phyloP scores from a whole-genome alignment of 2,797 vertebrate species.

The Atherinosoma microstoma region DNA sequence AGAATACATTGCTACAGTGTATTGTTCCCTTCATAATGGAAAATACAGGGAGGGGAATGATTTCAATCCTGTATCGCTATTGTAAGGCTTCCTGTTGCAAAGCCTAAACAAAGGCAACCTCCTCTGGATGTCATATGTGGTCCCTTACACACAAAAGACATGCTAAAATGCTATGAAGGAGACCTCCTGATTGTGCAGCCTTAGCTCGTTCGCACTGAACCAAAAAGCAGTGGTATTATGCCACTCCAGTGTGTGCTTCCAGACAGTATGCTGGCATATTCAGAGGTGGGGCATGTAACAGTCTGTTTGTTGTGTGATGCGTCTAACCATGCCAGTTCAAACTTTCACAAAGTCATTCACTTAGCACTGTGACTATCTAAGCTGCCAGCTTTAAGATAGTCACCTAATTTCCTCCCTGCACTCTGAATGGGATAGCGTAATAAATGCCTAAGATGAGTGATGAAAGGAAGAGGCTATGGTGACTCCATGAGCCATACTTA shows the following conservation, averaged over 20 bases:
- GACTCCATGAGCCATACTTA: not conserved
- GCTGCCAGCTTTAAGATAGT: not conserved
- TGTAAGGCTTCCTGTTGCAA: conserved; percentile 51
- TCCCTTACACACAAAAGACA: not conserved
- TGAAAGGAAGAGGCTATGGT: not conserved
- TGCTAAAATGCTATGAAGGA: not conserved
- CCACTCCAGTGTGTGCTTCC: not conserved
- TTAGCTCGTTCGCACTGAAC: not conserved
- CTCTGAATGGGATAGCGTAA: not conserved
- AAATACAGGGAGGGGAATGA: conserved; percentile 16
- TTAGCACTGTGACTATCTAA: not conserved
- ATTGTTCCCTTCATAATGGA: conserved; percentile 24
- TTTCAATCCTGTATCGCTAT: conserved; percentile 12
- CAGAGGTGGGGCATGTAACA: conserved; percentile 2
- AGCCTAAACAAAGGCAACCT: conserved; percentile 38
- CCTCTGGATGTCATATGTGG: not conserved
- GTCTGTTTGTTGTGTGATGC: not conserved
- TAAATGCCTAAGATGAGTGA: not conserved
- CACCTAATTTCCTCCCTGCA: not conserved
- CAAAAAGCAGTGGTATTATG: not conserved
- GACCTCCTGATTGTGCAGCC: not conserved
- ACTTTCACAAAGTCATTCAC: not conserved
- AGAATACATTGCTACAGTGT: not conserved
- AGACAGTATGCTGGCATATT: not conserved
- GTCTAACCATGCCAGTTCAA: not conserved